Conservation (phyloP, 2,797 vertebrate species). For the Neomorphus geoffroyi region DNA sequence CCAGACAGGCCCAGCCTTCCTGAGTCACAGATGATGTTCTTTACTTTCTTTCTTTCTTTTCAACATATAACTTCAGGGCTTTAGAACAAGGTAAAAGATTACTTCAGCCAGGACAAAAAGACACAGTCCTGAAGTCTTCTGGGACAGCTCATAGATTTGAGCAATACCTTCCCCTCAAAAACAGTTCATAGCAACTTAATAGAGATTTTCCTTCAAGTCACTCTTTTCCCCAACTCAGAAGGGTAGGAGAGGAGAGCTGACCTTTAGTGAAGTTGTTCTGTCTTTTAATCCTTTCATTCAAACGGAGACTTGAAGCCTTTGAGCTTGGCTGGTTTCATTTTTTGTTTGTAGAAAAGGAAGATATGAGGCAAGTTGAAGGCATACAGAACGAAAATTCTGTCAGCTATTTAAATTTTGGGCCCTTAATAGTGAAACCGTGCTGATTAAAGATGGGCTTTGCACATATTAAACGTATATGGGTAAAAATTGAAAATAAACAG, state of each 20-base stretch:
- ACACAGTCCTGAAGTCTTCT: neutral
- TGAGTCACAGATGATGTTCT: neutral
- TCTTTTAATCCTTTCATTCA: conserved; percentile 24
- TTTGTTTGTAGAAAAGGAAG: neutral
- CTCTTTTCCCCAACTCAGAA: neutral
- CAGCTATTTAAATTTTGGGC: neutral
- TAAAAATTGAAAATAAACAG: neutral
- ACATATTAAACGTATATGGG: neutral
- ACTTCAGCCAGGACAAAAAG: neutral
- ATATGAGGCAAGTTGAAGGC: neutral
- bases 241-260: neutral
- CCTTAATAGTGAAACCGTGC: neutral
- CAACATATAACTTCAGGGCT: neutral
- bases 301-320: conserved; percentile 4
- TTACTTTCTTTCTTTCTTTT: neutral
- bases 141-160: neutral
- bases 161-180: neutral
- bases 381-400: neutral
- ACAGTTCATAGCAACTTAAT: neutral
- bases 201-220: neutral
- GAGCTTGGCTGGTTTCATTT: neutral
- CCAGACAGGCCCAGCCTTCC: neutral
- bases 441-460: neutral
- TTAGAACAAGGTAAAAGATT: neutral
- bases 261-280: conserved; percentile 17